Conservation (phyloP, 2,113 vertebrate species). For the Mus pahari region DNA sequence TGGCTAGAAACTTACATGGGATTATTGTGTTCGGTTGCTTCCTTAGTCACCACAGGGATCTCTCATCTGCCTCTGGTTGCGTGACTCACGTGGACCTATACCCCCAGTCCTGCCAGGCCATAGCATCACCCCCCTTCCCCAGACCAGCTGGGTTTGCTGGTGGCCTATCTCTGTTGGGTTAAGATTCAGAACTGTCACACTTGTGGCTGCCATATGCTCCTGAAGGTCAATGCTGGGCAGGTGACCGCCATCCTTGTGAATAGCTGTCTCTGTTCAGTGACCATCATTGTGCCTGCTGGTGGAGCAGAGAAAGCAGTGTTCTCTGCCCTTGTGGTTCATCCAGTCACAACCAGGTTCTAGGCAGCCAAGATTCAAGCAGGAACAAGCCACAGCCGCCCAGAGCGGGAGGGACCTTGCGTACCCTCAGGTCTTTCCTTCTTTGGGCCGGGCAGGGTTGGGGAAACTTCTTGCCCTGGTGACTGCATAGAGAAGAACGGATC, state of each 20-base stretch:
- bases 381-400: neutral
- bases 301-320: neutral
- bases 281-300: neutral
- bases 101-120: neutral
- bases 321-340: neutral
- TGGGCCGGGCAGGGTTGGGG: neutral
- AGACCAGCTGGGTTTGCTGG: neutral
- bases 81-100: neutral
- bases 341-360: neutral
- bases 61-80: neutral
- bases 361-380: neutral
- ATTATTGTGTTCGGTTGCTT: neutral
- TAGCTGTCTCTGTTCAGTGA: fast-evolving
- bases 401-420: neutral
- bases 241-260: fast-evolving
- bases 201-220: no score
- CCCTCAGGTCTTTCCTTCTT: neutral
- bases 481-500: neutral
- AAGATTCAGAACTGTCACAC: neutral
- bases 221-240: neutral
- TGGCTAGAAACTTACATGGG: neutral
- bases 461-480: neutral
- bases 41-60: neutral
- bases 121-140: neutral
- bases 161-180: neutral